Conservation (phyloP, 2,888 invertebrate species). For the Eudasyphora cyanicolor region DNA sequence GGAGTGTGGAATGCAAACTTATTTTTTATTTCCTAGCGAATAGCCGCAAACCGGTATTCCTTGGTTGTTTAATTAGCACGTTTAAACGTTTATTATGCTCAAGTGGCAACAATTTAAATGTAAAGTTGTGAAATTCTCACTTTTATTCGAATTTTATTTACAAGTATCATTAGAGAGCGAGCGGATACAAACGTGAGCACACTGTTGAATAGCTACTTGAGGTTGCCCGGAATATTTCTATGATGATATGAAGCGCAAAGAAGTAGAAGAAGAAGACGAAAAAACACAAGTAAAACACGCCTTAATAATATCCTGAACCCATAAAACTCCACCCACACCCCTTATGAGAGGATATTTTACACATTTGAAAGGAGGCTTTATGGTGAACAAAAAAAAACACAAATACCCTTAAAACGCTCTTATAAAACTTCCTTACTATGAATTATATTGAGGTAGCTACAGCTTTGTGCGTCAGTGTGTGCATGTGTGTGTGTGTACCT, state of each 20-base stretch:
- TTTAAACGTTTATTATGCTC: conserved; percentile 46
- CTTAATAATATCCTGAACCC: background rate
- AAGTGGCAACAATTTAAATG: conserved; percentile 43
- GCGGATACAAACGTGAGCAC: conserved; percentile 2
- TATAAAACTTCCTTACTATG: conserved; percentile 12
- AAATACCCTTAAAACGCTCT: background rate
- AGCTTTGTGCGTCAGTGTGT: too few species aligned
- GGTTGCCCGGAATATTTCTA: background rate
- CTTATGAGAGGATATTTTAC: background rate
- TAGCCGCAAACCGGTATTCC: too few species aligned
- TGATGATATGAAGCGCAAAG: too few species aligned
- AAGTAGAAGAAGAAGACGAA: background rate
- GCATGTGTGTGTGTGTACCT: background rate
- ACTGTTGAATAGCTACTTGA: background rate
- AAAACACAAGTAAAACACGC: background rate
- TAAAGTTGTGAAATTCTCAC: conserved; percentile 18
- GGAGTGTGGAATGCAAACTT: too few species aligned
- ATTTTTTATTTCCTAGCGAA: too few species aligned
- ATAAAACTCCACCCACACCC: background rate
- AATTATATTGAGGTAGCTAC: conserved; percentile 26
- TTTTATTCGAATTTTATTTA: conserved; percentile 22
- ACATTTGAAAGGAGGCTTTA: background rate
- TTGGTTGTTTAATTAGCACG: conserved; percentile 41
- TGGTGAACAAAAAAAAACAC: background rate
- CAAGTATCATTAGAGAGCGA: conserved; percentile 1